Percentiles rank a stretch among this genome's conserved stretches.
Evolutionary conservation across 2,113 vertebrate genomes (phyloP).

Genomic region (Bothrops jararaca): DNA sequence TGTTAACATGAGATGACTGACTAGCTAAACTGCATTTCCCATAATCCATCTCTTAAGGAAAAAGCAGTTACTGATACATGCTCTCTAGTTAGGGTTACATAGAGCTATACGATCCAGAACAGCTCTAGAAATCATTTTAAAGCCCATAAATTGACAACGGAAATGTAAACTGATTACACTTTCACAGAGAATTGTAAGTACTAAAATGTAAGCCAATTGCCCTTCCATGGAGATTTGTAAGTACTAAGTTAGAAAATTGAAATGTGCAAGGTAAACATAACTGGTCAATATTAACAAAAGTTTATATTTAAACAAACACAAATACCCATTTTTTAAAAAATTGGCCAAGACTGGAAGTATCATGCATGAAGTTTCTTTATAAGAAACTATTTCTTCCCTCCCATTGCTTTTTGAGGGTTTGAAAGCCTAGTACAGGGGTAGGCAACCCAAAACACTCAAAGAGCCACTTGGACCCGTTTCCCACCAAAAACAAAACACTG

Average conservation of each 20-base stretch:
- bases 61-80: too few relatives aligned
- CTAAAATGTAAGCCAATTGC: too few relatives aligned
- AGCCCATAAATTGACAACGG: slow-evolving; percentile 9
- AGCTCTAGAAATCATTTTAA: too few relatives aligned
- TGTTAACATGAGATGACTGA: too few relatives aligned
- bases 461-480: too few relatives aligned
- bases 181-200: too few relatives aligned
- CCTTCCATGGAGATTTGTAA: not conserved
- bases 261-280: slow-evolving; percentile 4
- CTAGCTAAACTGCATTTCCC: too few relatives aligned
- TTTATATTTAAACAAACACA: not conserved
- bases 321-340: not conserved
- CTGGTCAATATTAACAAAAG: not conserved
- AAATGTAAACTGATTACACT: slow-evolving; percentile 8
- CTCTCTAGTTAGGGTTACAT: too few relatives aligned
- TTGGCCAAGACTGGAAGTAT: not conserved
- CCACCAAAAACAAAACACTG: too few relatives aligned
- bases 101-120: too few relatives aligned
- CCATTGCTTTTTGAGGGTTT: not conserved
- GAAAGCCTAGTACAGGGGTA: not conserved
- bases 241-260: not conserved
- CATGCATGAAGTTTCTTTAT: not conserved
- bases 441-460: too few relatives aligned
- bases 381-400: not conserved
- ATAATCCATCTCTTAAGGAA: too few relatives aligned